phyloP scores from a whole-genome alignment of 2,113 vertebrate genomes.

The Oncorhynchus masou region DNA sequence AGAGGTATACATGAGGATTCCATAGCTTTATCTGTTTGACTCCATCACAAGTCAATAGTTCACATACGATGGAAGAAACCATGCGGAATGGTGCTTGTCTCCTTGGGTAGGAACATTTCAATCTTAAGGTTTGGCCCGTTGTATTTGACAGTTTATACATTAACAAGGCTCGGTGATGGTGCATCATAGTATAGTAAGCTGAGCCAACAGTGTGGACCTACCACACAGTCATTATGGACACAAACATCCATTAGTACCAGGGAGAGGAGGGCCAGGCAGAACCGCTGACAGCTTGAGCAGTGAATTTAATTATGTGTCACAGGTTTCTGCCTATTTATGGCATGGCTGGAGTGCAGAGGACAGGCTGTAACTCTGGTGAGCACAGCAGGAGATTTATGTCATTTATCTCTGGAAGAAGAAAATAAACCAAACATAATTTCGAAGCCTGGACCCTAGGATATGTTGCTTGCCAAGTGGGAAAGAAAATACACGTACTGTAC shows the following conservation, averaged over 20 bases:
- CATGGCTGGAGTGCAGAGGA: conserved; percentile 27
- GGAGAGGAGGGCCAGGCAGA: conserved; percentile 35
- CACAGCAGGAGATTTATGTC: conserved; percentile 26
- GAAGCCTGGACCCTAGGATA: neutral
- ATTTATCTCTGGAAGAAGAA: conserved; percentile 23
- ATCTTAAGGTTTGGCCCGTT: too few relatives aligned
- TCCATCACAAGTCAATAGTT: too few relatives aligned
- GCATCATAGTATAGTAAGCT: too few relatives aligned
- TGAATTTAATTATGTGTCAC: conserved; percentile 64
- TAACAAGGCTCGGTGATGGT: too few relatives aligned
- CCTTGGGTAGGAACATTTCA: too few relatives aligned
- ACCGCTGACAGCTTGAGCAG: conserved; percentile 49
- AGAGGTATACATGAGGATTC: too few relatives aligned
- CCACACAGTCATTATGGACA: conserved; percentile 33
- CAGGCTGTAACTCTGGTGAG: conserved; percentile 33
- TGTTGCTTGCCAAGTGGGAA: neutral
- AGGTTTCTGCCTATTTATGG: conserved; percentile 55
- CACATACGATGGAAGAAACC: too few relatives aligned
- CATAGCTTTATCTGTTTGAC: too few relatives aligned
- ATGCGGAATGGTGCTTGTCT: too few relatives aligned
- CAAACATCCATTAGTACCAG: conserved; percentile 59
- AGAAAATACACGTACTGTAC: neutral
- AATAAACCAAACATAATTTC: conserved; percentile 7
- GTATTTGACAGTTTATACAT: too few relatives aligned
- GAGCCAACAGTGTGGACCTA: conserved; percentile 35